phyloP scores from a whole-genome alignment of 2,888 invertebrate species.

The Rotaria magnacalcarata region DNA sequence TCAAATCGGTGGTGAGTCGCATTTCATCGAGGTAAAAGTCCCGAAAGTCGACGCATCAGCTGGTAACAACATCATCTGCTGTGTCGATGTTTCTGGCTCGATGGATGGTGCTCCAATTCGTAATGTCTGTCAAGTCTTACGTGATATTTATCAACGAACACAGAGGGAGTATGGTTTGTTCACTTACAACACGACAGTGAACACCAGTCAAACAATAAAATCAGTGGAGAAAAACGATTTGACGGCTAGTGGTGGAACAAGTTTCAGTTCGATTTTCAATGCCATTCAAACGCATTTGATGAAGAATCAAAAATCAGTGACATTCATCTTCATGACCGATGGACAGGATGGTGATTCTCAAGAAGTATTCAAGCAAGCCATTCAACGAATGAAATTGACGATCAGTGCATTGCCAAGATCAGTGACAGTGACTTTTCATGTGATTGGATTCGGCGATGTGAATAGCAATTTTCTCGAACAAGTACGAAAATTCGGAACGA shows the following conservation, averaged over 20 bases:
- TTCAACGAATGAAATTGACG: slow-evolving; percentile 13
- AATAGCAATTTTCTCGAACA: slow-evolving; percentile 32
- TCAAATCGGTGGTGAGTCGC: slow-evolving; percentile 12
- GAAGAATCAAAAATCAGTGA: slow-evolving; percentile 6
- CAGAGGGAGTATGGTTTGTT: slow-evolving; percentile 37
- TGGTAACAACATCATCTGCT: slow-evolving; percentile 20
- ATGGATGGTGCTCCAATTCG: slow-evolving; percentile 38
- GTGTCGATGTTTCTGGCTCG: slow-evolving; percentile 40
- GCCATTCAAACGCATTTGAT: slow-evolving; percentile 11
- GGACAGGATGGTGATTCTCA: slow-evolving; percentile 23
- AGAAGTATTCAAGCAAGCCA: neutral
- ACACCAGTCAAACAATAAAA: slow-evolving; percentile 17
- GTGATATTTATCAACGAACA: slow-evolving; percentile 40
- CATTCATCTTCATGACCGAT: slow-evolving; percentile 44
- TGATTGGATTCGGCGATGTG: slow-evolving; percentile 40
- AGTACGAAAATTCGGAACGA: slow-evolving; percentile 38
- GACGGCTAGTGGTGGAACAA: slow-evolving; percentile 33
- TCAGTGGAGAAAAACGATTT: slow-evolving; percentile 28
- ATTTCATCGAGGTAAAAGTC: slow-evolving; percentile 37
- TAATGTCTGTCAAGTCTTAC: slow-evolving; percentile 39
- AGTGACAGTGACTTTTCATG: slow-evolving; percentile 36
- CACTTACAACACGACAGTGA: slow-evolving; percentile 33
- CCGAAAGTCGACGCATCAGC: slow-evolving; percentile 26
- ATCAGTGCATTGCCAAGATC: neutral
- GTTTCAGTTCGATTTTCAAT: slow-evolving; percentile 2